Conservation (phyloP, 2,113 vertebrate genomes). For the Forbesichthys papilliferus region DNA sequence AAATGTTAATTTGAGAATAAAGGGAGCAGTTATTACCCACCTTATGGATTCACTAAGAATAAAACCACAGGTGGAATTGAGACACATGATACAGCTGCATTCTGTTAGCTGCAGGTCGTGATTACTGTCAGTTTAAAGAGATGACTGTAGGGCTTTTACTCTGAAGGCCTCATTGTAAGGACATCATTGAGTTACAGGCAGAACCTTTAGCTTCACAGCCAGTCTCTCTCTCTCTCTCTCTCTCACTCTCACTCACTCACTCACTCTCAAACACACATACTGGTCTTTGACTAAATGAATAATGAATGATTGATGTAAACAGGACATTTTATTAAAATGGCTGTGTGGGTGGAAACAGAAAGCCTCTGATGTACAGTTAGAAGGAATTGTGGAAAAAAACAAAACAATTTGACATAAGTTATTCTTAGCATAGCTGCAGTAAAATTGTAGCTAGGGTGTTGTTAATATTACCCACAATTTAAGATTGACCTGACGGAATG, state of each 20-base stretch:
- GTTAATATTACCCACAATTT: slow-evolving; percentile 6
- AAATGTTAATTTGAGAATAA: too few species aligned
- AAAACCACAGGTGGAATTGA: too few species aligned
- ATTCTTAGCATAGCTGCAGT: neutral
- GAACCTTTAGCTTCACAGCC: slow-evolving; percentile 28
- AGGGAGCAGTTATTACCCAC: too few species aligned
- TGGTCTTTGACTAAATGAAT: slow-evolving; percentile 9
- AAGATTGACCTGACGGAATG: neutral
- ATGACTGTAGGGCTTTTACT: slow-evolving; percentile 54
- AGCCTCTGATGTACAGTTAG: slow-evolving; percentile 4
- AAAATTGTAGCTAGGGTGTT: slow-evolving; percentile 4
- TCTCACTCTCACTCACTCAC: slow-evolving; percentile 23
- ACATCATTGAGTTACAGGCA: slow-evolving; percentile 58
- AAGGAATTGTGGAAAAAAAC: too few species aligned
- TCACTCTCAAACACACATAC: neutral
- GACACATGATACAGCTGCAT: neutral
- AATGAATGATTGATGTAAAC: slow-evolving; percentile 8
- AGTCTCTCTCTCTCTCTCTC: slow-evolving; percentile 45
- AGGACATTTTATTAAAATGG: too few species aligned
- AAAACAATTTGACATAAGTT: too few species aligned
- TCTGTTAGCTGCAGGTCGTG: slow-evolving; percentile 51
- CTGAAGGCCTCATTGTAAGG: slow-evolving; percentile 60
- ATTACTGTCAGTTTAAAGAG: slow-evolving; percentile 64
- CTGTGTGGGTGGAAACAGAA: slow-evolving; percentile 17
- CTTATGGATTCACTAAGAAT: too few species aligned